Evolutionary conservation across 1,140 invertebrate species (phyloP), one percentile per base, ranked within the genome.

Genomic region (Pseudomyrmex dendroicus): DNA sequence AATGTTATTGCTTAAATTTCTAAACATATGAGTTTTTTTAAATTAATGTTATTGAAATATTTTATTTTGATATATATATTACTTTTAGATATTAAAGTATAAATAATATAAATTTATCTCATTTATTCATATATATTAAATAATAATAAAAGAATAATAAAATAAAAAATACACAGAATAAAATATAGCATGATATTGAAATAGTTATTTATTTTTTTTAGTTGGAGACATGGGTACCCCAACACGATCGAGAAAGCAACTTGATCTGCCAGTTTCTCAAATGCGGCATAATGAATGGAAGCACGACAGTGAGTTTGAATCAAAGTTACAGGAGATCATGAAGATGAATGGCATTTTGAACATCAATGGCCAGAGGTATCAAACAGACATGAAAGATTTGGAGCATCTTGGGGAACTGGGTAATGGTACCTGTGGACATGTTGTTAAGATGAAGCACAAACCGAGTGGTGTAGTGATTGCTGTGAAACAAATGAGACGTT

Each of bases 401-500:
- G 96, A 98, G 90, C 96, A 98, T 89, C 93, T 99, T 52, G 98
- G 98, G 9, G 98, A 99, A 93, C 95, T 99, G 62, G 99, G 99
- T 77, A 98, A 98, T 93, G 99, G 99, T 4, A 99, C 98, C 8
- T 99, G 98, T 94, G 98, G 98, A n/a, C 98, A 99, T 94, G 99
- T 99, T 9, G 97, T 99, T 2, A 98, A 99, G 95, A 99, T 99
- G 99, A 94, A 96, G 84, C 98, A 99, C 93, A 97, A 96, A 92
- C 96, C 96, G 10, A 98, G 97, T 86, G 95, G 96, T 25, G 96
- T 96, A 89, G 95, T 98, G 48, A 98, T 99, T 91, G 99, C 99
- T 84, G 99, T 99, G 0, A 99, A 99, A 96, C 98, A 99, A 97
- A 99, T 99, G 99, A 96, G 99, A 83, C 96, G 98, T 57, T 99